A percentile compares a stretch with the other conserved stretches of the same genome.
Conservation (phyloP, 2,888 invertebrate genomes). For the Diaphora mendica region DNA sequence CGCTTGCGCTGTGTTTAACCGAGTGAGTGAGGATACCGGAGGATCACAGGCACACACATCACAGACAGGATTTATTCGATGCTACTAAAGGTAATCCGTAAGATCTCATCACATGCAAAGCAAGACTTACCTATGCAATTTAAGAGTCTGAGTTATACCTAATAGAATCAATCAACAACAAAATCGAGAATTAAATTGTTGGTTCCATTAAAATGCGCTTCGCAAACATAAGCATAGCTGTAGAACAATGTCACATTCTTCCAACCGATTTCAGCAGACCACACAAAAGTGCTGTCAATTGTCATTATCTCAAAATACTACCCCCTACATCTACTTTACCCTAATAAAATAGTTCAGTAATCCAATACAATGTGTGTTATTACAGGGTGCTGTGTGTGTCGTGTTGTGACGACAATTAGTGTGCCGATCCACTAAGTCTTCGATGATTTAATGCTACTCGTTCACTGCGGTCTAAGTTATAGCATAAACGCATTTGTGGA, state of each 20-base stretch:
- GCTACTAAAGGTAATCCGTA: too few species aligned
- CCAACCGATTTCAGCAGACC: background rate
- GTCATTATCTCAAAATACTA: slow-evolving; percentile 15
- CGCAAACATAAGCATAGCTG: too few species aligned
- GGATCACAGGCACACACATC: too few species aligned
- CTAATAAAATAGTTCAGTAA: slow-evolving; percentile 23
- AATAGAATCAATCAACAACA: too few species aligned
- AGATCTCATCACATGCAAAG: too few species aligned
- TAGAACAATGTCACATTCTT: background rate
- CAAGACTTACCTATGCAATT: too few species aligned
- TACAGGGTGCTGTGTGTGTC: slow-evolving; percentile 7
- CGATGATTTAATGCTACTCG: slow-evolving; percentile 57
- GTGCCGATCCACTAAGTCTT: slow-evolving; percentile 53
- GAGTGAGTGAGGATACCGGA: too few species aligned
- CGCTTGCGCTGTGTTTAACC: too few species aligned
- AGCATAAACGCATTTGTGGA: background rate
- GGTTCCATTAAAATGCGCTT: too few species aligned
- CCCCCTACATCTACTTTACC: background rate
- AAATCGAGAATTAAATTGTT: too few species aligned
- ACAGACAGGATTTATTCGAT: too few species aligned
- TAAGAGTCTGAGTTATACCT: too few species aligned
- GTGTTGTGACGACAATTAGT: slow-evolving; percentile 57
- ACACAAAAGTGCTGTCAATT: slow-evolving; percentile 12
- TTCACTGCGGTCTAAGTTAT: slow-evolving; percentile 22
- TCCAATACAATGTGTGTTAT: slow-evolving; percentile 21